Conservation (phyloP, 37 sponge, comb jelly and placozoan species). For the Beroe forskalii region DNA sequence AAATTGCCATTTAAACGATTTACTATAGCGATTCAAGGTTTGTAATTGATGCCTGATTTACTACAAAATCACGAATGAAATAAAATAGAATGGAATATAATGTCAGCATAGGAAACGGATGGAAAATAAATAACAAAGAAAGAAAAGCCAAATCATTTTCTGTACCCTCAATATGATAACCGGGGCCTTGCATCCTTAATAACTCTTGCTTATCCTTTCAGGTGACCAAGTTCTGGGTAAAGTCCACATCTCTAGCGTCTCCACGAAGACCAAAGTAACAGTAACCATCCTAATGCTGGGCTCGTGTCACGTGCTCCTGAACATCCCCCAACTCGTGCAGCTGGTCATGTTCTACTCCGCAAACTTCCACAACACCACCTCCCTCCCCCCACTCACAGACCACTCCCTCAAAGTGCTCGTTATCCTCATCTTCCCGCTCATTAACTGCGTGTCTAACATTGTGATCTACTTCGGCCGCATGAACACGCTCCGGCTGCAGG, state of each 20-base stretch:
- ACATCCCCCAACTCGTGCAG: background rate
- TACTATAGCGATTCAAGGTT: no score
- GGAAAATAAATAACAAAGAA: no score
- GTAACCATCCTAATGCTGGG: background rate
- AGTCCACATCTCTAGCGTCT: background rate
- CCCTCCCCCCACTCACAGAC: background rate
- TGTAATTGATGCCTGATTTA: no score
- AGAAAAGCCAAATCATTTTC: no score
- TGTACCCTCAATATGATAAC: no score
- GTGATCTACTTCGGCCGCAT: background rate
- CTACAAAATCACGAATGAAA: no score
- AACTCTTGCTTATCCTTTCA: no score
- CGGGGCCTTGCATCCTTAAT: no score
- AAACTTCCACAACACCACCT: background rate
- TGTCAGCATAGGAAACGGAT: no score
- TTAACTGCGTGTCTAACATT: conserved; percentile 18
- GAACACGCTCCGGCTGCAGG: background rate
- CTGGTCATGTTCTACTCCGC: background rate
- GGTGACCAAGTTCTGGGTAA: conserved; percentile 44
- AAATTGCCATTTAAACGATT: no score
- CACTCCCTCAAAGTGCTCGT: background rate
- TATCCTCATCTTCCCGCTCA: background rate
- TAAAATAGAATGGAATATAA: no score
- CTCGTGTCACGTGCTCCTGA: conserved; percentile 1
- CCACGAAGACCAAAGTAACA: conserved; percentile 44